phyloP scores from a whole-genome alignment of 2,113 vertebrate species.

The Willisornis vidua region DNA sequence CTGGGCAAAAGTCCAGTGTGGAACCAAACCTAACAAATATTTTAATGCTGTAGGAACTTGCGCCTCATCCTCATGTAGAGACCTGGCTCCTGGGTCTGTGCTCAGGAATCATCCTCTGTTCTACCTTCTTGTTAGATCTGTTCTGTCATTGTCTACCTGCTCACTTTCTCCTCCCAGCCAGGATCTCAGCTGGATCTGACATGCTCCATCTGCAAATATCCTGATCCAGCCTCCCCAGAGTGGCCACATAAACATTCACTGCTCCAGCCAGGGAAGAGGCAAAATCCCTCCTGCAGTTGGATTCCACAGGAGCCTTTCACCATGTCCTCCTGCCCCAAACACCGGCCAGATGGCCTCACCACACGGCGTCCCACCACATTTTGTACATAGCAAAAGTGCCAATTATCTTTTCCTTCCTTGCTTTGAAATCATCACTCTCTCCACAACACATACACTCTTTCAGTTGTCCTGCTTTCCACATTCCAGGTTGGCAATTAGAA shows the following conservation, averaged over 20 bases:
- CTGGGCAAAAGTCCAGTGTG: background rate
- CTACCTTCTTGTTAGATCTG: background rate
- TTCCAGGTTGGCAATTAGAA: constrained; percentile 73
- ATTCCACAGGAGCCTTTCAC: background rate
- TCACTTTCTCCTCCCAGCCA: background rate
- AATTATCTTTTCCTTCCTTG: background rate
- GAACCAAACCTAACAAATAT: background rate
- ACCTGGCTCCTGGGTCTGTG: background rate
- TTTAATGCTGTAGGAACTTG: background rate
- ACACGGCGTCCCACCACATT: background rate
- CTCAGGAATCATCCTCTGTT: background rate
- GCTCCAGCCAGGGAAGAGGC: background rate
- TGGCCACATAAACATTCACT: background rate
- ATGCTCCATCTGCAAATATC: background rate
- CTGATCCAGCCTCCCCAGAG: background rate
- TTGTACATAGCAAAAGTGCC: background rate
- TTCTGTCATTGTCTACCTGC: background rate
- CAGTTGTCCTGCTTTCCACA: constrained; percentile 47
- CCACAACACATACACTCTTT: background rate
- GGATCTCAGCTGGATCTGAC: background rate
- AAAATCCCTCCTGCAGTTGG: background rate
- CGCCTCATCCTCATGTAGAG: background rate
- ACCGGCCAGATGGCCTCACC: constrained; percentile 36
- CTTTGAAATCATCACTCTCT: background rate
- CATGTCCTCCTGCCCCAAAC: background rate